Evolutionary conservation across 1,140 invertebrate genomes (phyloP).

Genomic region (Tetramorium parvispinum): DNA sequence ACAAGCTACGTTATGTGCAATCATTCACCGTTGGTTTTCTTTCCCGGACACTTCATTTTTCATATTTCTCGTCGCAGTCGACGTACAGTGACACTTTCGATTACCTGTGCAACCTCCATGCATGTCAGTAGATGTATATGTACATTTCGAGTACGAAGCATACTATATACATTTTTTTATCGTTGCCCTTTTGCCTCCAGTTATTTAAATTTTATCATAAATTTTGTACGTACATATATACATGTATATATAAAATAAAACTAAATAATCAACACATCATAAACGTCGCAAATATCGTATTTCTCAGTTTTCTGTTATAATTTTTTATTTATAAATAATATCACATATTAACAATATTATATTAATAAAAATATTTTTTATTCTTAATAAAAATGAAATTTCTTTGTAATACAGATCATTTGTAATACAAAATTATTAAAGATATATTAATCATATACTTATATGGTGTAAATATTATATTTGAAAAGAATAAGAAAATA

Average conservation of each 20-base stretch:
- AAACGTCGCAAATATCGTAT: background rate
- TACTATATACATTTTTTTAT: slow-evolving; percentile 10
- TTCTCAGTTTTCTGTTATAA: background rate
- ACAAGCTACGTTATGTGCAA: slow-evolving; percentile 58
- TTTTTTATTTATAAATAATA: background rate
- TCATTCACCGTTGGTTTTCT: slow-evolving; percentile 60
- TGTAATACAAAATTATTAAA: background rate
- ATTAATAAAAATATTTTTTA: background rate
- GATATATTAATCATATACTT: background rate
- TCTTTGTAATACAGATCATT: background rate
- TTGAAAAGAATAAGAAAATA: background rate
- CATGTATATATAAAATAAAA: background rate
- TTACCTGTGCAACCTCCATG: slow-evolving; percentile 58
- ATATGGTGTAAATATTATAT: background rate
- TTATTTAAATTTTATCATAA: slow-evolving; percentile 18
- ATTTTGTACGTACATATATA: background rate
- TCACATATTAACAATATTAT: background rate
- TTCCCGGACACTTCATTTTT: slow-evolving; percentile 62
- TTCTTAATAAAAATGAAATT: background rate
- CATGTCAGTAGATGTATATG: background rate
- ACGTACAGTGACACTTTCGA: slow-evolving; percentile 59
- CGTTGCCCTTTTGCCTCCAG: background rate
- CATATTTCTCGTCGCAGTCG: slow-evolving; percentile 59
- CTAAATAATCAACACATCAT: background rate
- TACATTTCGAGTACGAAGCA: slow-evolving; percentile 18